phyloP scores from a whole-genome alignment of 2,888 invertebrate genomes.

The Emmelina monodactyla region DNA sequence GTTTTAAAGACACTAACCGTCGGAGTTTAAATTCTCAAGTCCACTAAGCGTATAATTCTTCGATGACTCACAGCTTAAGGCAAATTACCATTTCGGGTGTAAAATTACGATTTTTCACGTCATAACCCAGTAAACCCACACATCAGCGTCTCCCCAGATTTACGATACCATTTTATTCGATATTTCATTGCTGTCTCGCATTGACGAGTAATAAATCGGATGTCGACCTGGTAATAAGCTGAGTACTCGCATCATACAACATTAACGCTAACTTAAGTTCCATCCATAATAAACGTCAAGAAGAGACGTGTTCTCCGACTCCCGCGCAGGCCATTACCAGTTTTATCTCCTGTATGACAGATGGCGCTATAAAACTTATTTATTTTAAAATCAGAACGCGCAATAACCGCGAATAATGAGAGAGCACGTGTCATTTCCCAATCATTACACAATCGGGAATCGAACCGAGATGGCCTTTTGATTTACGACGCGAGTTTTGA shows the following conservation, averaged over 20 bases:
- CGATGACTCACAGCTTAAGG: too few species aligned
- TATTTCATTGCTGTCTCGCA: background rate
- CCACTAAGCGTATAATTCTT: too few species aligned
- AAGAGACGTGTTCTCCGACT: conserved; percentile 36
- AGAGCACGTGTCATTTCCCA: conserved; percentile 47
- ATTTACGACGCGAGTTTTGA: conserved; percentile 61
- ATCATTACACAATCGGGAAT: conserved; percentile 39
- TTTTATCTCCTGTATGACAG: conserved; percentile 57
- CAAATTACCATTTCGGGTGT: too few species aligned
- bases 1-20: background rate
- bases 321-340: conserved; percentile 40
- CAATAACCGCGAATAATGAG: conserved; percentile 52
- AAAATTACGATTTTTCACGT: too few species aligned
- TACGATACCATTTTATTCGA: background rate
- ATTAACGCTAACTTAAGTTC: conserved; percentile 44
- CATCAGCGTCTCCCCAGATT: background rate
- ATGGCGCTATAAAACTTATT: conserved; percentile 59
- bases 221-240: conserved; percentile 41
- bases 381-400: conserved; percentile 48
- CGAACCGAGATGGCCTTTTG: conserved; percentile 43
- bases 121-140: background rate
- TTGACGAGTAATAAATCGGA: conserved; percentile 43
- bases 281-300: conserved; percentile 55
- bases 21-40: background rate
- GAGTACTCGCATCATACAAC: conserved; percentile 30